A percentile compares a stretch with the other conserved stretches of the same genome.
phyloP scores from a whole-genome alignment of 37 sponge, comb jelly and placozoan species.

The Lycopodina hypogea region DNA sequence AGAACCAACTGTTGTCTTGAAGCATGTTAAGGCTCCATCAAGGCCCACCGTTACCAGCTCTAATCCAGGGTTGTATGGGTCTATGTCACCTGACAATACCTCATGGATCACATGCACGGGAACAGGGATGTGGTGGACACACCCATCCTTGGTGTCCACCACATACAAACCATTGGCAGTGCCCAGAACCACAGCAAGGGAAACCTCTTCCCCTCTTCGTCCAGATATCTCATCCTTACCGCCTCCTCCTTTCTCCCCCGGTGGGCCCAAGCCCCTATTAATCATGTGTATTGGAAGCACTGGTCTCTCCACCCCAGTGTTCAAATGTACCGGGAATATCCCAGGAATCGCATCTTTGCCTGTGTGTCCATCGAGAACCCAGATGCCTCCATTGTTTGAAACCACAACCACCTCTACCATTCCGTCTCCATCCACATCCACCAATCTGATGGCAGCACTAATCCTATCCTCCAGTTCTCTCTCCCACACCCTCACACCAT shows the following conservation, averaged over 20 bases:
- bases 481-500: conserved; percentile 1
- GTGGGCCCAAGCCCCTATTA: background rate
- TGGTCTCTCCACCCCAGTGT: conserved; percentile 11
- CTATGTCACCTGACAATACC: conserved; percentile 42
- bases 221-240: background rate
- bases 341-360: background rate
- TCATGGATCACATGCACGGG: conserved; percentile 5
- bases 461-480: background rate
- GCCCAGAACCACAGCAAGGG: conserved; percentile 15
- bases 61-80: conserved; percentile 51
- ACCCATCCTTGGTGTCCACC: conserved; percentile 28
- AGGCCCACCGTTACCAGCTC: conserved; percentile 42
- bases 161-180: conserved; percentile 6
- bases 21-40: conserved; percentile 39
- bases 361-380: conserved; percentile 36
- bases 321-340: conserved; percentile 34
- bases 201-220: background rate
- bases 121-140: background rate
- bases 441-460: conserved; percentile 14
- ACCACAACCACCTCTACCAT: conserved; percentile 43
- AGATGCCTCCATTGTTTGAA: conserved; percentile 36
- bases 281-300: conserved; percentile 20
- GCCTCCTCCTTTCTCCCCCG: background rate
- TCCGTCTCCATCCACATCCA: conserved; percentile 34
- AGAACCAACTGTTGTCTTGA: background rate